Percentiles rank a stretch among this genome's conserved stretches.
Conservation (phyloP, 2,888 invertebrate genomes). For the Noctua janthe region DNA sequence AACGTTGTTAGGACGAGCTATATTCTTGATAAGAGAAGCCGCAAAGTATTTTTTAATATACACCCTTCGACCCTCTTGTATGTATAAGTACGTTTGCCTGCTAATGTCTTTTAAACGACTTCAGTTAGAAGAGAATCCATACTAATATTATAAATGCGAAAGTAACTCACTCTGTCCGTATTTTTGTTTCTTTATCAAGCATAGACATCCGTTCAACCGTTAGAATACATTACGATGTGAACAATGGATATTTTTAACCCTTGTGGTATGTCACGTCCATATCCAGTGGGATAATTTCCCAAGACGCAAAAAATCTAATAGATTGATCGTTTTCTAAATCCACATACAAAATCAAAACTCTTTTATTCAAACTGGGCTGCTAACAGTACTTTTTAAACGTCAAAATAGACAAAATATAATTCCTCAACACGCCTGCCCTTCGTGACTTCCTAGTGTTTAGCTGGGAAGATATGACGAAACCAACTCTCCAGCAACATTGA, state of each 20-base stretch:
- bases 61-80: neutral
- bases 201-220: neutral
- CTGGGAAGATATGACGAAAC: neutral
- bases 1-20: neutral
- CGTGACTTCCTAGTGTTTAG: neutral
- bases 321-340: neutral
- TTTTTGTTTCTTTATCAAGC: neutral
- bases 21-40: neutral
- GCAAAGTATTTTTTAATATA: neutral
- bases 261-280: neutral
- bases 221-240: neutral
- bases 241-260: neutral
- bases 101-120: conserved; percentile 33
- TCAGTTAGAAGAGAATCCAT: neutral
- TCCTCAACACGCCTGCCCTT: neutral
- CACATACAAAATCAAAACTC: neutral
- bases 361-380: neutral
- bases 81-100: neutral
- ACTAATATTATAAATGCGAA: neutral
- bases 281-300: neutral
- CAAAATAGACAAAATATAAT: neutral
- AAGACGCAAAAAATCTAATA: neutral
- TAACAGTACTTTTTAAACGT: neutral
- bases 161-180: neutral
- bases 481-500: neutral